phyloP scores from a whole-genome alignment of 1,140 invertebrate genomes.

The Ridgeia piscesae region DNA sequence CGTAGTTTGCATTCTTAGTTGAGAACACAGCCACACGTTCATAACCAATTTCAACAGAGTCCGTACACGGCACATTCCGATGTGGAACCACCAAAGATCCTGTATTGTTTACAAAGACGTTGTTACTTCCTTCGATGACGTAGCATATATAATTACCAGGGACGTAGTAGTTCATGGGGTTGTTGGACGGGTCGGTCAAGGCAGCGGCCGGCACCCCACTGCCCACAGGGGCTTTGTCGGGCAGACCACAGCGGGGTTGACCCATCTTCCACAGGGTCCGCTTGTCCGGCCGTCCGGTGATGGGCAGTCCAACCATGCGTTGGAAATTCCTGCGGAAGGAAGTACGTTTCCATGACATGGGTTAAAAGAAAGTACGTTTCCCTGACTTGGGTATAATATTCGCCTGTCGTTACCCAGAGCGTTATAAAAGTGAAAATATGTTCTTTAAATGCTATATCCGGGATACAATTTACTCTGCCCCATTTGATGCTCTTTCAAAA shows the following conservation, averaged over 20 bases:
- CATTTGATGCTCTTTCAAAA: too few species aligned
- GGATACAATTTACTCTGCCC: too few species aligned
- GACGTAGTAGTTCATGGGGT: slow-evolving; percentile 21
- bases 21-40: too few species aligned
- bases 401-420: too few species aligned
- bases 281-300: slow-evolving; percentile 17
- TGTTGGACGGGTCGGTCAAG: not conserved
- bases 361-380: too few species aligned
- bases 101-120: not conserved
- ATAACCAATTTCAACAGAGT: not conserved
- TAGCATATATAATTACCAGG: slow-evolving; percentile 12
- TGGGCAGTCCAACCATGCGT: slow-evolving; percentile 18
- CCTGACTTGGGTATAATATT: too few species aligned
- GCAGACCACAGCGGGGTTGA: slow-evolving; percentile 26
- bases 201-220: not conserved
- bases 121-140: not conserved
- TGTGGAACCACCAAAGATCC: too few species aligned
- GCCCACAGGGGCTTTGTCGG: slow-evolving; percentile 17
- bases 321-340: slow-evolving; percentile 21
- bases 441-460: too few species aligned
- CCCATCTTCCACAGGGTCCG: slow-evolving; percentile 8
- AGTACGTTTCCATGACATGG: not conserved
- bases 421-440: too few species aligned
- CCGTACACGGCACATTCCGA: not conserved
- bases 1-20: too few species aligned